Percentiles rank a stretch among this genome's conserved stretches.
phyloP scores from a whole-genome alignment of 2,797 vertebrate species.

The Crax fasciolata region DNA sequence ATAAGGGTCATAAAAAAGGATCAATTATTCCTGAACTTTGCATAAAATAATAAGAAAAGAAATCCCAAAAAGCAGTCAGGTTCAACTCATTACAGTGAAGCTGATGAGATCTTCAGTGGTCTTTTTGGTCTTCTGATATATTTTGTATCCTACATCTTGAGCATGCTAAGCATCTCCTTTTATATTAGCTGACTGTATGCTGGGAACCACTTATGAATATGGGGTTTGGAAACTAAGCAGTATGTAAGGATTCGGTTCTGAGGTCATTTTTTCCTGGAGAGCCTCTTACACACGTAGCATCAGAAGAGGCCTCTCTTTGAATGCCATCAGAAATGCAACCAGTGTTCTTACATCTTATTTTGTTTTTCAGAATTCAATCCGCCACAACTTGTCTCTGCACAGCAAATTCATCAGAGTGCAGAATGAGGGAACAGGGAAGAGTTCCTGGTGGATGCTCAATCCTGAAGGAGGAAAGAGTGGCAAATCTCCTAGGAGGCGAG shows the following conservation, averaged over 20 bases:
- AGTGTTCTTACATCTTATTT: slow-evolving; percentile 57
- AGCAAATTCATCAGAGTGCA: slow-evolving; percentile 98
- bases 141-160: background rate
- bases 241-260: background rate
- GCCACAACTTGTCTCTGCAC: slow-evolving; percentile 97
- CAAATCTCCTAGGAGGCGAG: slow-evolving; percentile 95
- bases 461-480: slow-evolving; percentile 98
- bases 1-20: background rate
- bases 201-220: background rate
- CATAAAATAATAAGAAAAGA: background rate
- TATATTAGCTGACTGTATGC: background rate
- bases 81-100: background rate
- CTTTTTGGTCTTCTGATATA: background rate
- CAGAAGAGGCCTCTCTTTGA: background rate
- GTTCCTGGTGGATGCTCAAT: slow-evolving; percentile 99
- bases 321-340: background rate
- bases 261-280: background rate
- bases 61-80: background rate
- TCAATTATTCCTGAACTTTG: background rate
- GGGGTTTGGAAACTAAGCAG: background rate
- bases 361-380: slow-evolving; percentile 94
- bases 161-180: background rate
- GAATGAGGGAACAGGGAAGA: slow-evolving; percentile 99
- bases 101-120: background rate
- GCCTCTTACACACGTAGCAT: background rate